These are phyloP conservation scores for Falco naumanni DNA, from an alignment of 2,797 vertebrate genomes.

Conservation along the genomic window DNA sequence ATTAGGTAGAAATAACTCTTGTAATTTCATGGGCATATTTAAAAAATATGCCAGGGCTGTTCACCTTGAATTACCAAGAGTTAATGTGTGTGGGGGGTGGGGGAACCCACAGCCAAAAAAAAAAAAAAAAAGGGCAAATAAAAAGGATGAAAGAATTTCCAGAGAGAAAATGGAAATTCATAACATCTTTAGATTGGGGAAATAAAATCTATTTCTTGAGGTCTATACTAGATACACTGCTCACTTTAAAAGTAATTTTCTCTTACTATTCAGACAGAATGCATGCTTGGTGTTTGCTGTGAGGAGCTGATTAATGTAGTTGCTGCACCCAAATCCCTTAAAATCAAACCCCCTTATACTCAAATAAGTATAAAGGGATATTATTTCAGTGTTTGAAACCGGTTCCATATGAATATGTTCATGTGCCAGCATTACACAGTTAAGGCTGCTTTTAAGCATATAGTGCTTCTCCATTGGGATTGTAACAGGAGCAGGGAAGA, in stretches of 20 bases:
- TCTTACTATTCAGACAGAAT: background rate
- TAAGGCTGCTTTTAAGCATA: background rate
- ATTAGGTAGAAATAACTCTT: background rate
- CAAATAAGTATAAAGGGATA: background rate
- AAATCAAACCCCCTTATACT: background rate
- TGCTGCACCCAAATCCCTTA: background rate
- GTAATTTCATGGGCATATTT: background rate
- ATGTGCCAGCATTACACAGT: background rate
- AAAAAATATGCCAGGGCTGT: background rate
- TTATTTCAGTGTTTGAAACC: background rate
- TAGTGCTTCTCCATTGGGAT: fast-evolving
- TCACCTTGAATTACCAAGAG: background rate
- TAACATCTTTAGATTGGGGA: background rate
- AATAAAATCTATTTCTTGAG: background rate
- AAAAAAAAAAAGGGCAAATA: fast-evolving
- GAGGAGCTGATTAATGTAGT: background rate
- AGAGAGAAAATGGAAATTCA: background rate
- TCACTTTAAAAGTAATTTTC: background rate
- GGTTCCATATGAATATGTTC: background rate
- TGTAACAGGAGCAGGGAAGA: background rate
- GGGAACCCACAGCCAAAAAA: no score
- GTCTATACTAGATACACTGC: background rate
- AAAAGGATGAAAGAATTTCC: background rate
- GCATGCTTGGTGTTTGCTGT: background rate
- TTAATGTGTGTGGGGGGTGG: background rate